These are phyloP conservation scores for Pygocentrus nattereri DNA, from an alignment of 2,797 vertebrate genomes.

Conservation along the genomic window DNA sequence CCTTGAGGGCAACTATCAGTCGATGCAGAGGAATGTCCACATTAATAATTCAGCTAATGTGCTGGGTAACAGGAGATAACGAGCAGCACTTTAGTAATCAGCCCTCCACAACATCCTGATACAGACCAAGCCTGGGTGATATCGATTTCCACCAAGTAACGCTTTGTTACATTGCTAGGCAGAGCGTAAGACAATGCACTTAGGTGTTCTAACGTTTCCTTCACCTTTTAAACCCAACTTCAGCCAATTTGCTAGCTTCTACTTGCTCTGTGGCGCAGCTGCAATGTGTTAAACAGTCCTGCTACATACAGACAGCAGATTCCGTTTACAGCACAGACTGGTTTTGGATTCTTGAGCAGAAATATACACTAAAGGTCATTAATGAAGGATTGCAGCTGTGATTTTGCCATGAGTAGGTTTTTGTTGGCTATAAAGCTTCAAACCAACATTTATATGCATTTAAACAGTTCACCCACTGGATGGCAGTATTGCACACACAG, in stretches of 20 bases:
- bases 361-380: not conserved
- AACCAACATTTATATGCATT: not conserved
- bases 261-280: not conserved
- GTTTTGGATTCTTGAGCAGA: not conserved
- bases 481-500: conserved; percentile 70
- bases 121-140: not conserved
- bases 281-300: not conserved
- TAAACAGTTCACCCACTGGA: conserved; percentile 68
- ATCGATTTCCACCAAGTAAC: conserved; percentile 59
- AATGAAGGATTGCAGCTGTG: not conserved
- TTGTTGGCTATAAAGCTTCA: not conserved
- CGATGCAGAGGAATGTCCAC: conserved; percentile 69
- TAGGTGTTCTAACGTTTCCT: conserved; percentile 3
- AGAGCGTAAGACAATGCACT: not conserved
- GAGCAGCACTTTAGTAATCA: conserved; percentile 65
- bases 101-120: conserved; percentile 26
- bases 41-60: conserved; percentile 72
- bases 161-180: conserved; percentile 59
- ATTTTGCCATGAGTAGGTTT: not conserved
- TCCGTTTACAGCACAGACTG: not conserved
- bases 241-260: not conserved
- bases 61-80: conserved; percentile 73
- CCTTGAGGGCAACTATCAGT: conserved; percentile 57
- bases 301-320: not conserved
- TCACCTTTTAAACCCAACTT: conserved; percentile 4